Base-by-base conservation (phyloP, 2,888 invertebrate genomes). In the Aporophyla lueneburgensis region DNA sequence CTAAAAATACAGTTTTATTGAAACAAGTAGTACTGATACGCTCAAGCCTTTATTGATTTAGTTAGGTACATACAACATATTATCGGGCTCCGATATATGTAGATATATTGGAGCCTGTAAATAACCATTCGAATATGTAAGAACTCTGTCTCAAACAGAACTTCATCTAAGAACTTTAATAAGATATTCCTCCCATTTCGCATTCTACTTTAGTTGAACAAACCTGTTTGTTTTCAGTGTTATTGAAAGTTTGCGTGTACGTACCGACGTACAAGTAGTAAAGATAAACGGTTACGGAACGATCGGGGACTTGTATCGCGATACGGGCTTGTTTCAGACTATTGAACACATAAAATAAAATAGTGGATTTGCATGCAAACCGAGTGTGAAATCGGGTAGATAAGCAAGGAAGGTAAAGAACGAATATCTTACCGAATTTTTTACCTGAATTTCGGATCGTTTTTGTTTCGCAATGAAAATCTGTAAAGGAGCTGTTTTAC, bases 281-380 rank as follows among this genome's bases (percentile, higher is more conserved):
- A 74, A 78, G 56, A 82, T 74, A 79, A 82, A 71, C 49, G 49
- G 62, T 27, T 58, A n/a, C 33, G 53, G 27, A 79, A 65, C 63
- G 70, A 62, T 56, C 67, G 14, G n/a, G 46, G 68, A 71, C 51
- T 68, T 51, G 70, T 83, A 56, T 61, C 46, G 70, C 53, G 14
- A 81, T 79, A 83, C 68, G 59, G 49, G 74, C 59, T 70, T 70
- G 61, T 68, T 83, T 59, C 76, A 67, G 40, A 71, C 70, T 68
- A 80, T 84, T 80, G 72, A 49, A 72, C 49, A 73, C 63, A 80
- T 83, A 71, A 76, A 83, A 84, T 84, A 65, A 80, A 80, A 76
- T 51, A 49, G 56, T 72, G 12, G 16, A 79, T 80, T 84, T 84
- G 63, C 84, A 84, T 84, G 58, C 56, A 73, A 80, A 76, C 53